Percentiles rank a stretch among this genome's conserved stretches.
These are phyloP conservation scores for Clivina fossor DNA, from an alignment of 2,888 invertebrate genomes.

Conservation along the genomic window DNA sequence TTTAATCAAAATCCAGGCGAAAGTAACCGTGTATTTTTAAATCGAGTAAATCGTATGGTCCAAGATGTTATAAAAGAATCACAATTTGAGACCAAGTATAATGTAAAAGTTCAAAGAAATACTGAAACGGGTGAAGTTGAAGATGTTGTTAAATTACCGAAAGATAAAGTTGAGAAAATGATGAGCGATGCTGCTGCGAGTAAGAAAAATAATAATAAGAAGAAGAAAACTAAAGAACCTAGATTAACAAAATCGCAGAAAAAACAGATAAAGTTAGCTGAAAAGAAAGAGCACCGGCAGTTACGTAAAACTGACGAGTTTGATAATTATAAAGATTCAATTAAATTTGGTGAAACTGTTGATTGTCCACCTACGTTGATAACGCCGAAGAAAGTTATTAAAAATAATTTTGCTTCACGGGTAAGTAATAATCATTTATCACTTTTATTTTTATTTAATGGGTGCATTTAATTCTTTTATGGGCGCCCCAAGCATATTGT, in stretches of 20 bases:
- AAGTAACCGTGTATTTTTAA: conserved; percentile 62
- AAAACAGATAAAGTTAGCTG: conserved; percentile 55
- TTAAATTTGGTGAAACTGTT: conserved; percentile 74
- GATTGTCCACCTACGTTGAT: conserved; percentile 71
- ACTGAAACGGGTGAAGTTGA: conserved; percentile 55
- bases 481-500: no score
- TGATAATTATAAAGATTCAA: conserved; percentile 59
- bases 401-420: conserved; percentile 51
- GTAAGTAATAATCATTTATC: conserved; percentile 45
- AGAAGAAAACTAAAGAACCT: conserved; percentile 47
- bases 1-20: conserved; percentile 66
- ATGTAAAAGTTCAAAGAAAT: conserved; percentile 61
- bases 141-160: conserved; percentile 55
- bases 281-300: conserved; percentile 54
- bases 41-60: conserved; percentile 66
- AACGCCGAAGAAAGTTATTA: conserved; percentile 56
- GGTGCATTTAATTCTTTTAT: conserved; percentile 8
- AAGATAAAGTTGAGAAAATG: conserved; percentile 59
- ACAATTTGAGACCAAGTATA: conserved; percentile 63
- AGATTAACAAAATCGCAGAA: conserved; percentile 59
- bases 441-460: conserved; percentile 3
- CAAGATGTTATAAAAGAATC: conserved; percentile 63
- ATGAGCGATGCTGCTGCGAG: conserved; percentile 52
- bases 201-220: conserved; percentile 48
- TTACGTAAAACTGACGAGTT: conserved; percentile 53